Base-by-base conservation (phyloP, 2,113 vertebrate species). In the Lasiurus cinereus region DNA sequence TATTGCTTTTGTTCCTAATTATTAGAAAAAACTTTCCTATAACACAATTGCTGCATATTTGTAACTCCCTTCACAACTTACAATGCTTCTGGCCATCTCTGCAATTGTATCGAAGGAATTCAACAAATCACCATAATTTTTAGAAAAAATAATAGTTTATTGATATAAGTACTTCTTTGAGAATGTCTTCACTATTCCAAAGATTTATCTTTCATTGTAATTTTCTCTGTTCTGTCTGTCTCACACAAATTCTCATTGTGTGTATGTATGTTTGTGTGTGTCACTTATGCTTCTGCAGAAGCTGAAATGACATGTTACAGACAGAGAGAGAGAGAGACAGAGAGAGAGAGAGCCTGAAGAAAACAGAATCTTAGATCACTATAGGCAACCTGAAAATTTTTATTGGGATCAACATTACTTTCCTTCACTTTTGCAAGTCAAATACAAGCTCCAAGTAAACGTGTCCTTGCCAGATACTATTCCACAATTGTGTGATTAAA, bases 351-450 rank as follows among this genome's bases (percentile, higher is more conserved):
- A 13, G 16, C 7, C 31, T 56, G 69, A 83, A 73, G 21, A 85
- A 66, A 89, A 15, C 24, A 85, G 64, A 88, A 24, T 31, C 67
- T 84, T 18, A 64, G 19, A 24, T 59, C 72, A 90, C 52, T 89
- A 46, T 82, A 27, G 13, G 8, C 11, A 96, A 96, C 16, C 29
- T 82, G 76, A 90, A 87, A 76, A 21, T 87, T 73, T 77, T 92
- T 24, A 22, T 50, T 77, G 36, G 52, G 31, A 82, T 64, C 27
- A 88, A 21, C n/a, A 85, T 39, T 67, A 59, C 15, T 84, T 90
- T 82, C 27, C 22, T 77, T 91, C 62, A 73, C 22, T 24, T 59
- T 6, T 79, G 48, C 15, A 6, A 77, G 5, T 36, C 36, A 94
- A 96, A 90, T 52, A 82, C 18, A 88, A 74, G 22, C n/a, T 52